These are phyloP conservation scores for Cromileptes altivelis DNA, from an alignment of 2,113 vertebrate species.

Conservation along the genomic window DNA sequence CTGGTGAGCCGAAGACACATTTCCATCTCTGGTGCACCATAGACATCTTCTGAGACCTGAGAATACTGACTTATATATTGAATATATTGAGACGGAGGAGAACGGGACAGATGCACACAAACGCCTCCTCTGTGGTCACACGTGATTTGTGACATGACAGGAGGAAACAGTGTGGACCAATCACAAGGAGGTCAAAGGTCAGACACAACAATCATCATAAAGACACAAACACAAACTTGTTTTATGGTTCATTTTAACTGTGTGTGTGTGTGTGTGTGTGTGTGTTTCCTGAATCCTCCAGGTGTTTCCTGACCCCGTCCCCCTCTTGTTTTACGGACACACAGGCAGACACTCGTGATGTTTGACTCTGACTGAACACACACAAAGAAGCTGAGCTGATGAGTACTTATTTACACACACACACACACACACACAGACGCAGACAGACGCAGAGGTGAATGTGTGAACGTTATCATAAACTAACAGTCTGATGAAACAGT, in stretches of 20 bases:
- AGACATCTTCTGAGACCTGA: no score
- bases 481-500: no score
- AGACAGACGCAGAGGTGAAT: no score
- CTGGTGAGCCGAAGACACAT: no score
- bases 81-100: no score
- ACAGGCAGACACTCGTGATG: not conserved
- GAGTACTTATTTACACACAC: not conserved
- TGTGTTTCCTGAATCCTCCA: slow-evolving; percentile 46
- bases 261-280: slow-evolving; percentile 20
- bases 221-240: not conserved
- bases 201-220: not conserved
- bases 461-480: not conserved
- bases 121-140: no score
- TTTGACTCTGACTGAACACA: not conserved
- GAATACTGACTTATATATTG: no score
- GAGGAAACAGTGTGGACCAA: not conserved
- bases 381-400: not conserved
- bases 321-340: not conserved
- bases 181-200: slow-evolving; percentile 38
- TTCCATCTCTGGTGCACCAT: no score
- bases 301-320: slow-evolving; percentile 56
- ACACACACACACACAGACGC: not conserved
- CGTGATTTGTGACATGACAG: no score
- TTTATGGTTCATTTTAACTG: not conserved
- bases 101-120: no score